phyloP scores from a whole-genome alignment of 2,888 invertebrate species.

The Conops quadrifasciatus region DNA sequence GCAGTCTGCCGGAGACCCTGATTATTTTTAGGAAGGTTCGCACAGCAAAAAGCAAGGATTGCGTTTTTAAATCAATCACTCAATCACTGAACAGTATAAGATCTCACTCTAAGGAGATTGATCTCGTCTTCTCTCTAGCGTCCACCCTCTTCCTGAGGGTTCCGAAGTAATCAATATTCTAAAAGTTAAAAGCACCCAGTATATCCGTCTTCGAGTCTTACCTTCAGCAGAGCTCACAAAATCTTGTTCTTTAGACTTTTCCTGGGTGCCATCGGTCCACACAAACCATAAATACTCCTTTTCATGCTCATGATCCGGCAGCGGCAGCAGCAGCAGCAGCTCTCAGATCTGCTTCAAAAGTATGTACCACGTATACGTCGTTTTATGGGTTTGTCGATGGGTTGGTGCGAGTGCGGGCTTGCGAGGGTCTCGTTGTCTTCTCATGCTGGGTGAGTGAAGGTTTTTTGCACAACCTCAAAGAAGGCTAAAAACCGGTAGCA shows the following conservation, averaged over 20 bases:
- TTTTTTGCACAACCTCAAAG: conserved; percentile 15
- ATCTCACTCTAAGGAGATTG: too few species aligned
- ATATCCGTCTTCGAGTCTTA: background rate
- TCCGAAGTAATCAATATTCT: background rate
- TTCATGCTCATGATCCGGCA: background rate
- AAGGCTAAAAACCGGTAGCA: conserved; percentile 42
- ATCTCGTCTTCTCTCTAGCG: too few species aligned
- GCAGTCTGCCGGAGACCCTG: background rate
- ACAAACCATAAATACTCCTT: background rate
- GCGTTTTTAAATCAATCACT: background rate
- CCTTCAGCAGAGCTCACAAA: background rate
- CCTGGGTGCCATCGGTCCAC: background rate
- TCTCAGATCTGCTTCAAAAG: too few species aligned
- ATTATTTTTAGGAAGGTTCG: background rate
- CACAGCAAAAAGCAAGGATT: background rate
- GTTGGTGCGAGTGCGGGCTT: too few species aligned
- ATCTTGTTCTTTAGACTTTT: background rate
- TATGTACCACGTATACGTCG: too few species aligned
- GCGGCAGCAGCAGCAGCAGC: too few species aligned
- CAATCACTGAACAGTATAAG: background rate
- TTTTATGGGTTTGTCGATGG: too few species aligned
- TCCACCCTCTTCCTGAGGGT: background rate
- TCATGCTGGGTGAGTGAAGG: background rate
- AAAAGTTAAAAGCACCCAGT: background rate
- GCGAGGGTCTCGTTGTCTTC: conserved; percentile 50